Evolutionary conservation across 2,888 invertebrate species (phyloP), one percentile per base, ranked within the genome.

Genomic region (Pollenia angustigena): DNA sequence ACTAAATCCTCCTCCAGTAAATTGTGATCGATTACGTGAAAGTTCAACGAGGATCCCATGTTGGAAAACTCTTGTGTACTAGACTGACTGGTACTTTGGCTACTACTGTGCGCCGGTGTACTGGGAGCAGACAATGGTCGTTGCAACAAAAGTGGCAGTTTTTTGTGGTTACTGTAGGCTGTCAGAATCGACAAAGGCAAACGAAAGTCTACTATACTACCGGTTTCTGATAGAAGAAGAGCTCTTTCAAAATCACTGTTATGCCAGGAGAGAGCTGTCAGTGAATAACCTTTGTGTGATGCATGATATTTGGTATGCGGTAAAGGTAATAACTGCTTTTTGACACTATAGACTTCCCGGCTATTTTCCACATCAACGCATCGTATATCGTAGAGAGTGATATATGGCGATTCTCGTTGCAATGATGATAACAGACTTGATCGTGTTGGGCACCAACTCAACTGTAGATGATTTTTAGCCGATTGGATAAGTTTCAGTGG

Each of bases 181-280:
- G 92, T 92, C 4, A 91, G 90, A 76, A 92, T 89, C 2, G 91
- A 91, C 46, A 91, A 90, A 4, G 93, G 93, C 71, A 93, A 88
- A 18, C 91, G 90, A 62, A 92, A 93, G 66, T 93, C 93, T 16
- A 91, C 81, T 11, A 93, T 90, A 44, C 89, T 85, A 68, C 92
- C 89, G 4, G 90, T 90, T 85, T 93, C 93, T 7, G 93, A 93
- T 12, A 93, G 81, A 0, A 93, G 88, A 9, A 93, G 80, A 4
- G 92, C 91, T 7, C 93, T 90, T 87, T 93, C 93, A 50, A 92
- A 96, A 90, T 97, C 96, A 6, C 94, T 94, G 1, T 97, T 96
- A 94, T 99, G 98, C 98, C 99, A 99, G 50, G 96, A 95, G 93
- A 97, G 97, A 85, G 97, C 96, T 11, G 96, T 95, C 14, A 98